A percentile compares a stretch with the other conserved stretches of the same genome.
Conservation (phyloP, 2,113 vertebrate genomes). For the Ceyx cyanopectus region DNA sequence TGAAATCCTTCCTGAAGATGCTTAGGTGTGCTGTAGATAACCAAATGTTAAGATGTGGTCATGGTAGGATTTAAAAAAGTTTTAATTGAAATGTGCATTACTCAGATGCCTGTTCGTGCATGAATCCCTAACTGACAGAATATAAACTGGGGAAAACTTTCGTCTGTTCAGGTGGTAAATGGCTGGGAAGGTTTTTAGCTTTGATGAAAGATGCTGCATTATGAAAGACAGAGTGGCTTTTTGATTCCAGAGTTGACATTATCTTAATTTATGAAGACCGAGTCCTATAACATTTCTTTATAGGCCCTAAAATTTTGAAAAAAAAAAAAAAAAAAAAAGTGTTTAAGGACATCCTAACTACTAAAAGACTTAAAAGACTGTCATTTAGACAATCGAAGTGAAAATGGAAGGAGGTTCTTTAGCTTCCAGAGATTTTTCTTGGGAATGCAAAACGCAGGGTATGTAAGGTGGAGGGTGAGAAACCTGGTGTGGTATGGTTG, state of each 20-base stretch:
- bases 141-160: neutral
- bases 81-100: neutral
- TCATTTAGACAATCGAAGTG: neutral
- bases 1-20: neutral
- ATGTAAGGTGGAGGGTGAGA: neutral
- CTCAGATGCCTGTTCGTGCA: neutral
- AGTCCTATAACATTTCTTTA: neutral
- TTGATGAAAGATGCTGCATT: neutral
- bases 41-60: accelerated
- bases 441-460: neutral
- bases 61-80: neutral
- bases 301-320: neutral
- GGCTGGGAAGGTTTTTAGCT: neutral
- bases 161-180: neutral
- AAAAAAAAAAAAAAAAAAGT: neutral
- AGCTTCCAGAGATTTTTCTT: neutral
- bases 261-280: neutral
- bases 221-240: neutral
- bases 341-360: neutral
- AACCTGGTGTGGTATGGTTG: neutral
- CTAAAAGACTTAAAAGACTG: neutral
- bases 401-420: neutral
- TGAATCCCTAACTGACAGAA: neutral
- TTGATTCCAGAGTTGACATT: neutral
- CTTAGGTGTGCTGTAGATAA: neutral